phyloP scores from a whole-genome alignment of 2,888 invertebrate species.

The Sarcophaga subvicina region DNA sequence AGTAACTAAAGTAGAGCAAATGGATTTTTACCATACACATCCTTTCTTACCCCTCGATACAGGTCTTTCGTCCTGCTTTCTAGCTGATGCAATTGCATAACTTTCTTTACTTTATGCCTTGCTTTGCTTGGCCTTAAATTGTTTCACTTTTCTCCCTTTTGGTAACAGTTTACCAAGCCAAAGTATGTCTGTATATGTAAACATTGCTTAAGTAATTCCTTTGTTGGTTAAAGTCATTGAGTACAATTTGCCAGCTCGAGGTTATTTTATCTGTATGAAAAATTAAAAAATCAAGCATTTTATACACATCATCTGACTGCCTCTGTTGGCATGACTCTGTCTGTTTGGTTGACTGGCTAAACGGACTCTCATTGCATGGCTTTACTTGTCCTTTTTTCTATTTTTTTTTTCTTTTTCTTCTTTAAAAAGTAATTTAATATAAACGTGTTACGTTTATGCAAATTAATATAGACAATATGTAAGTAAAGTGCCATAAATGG shows the following conservation, averaged over 20 bases:
- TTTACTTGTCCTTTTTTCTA: not conserved
- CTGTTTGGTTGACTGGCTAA: not conserved
- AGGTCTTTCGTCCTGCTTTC: not conserved
- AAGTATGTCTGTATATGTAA: slow-evolving; percentile 16
- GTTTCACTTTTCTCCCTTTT: not conserved
- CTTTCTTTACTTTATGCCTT: not conserved
- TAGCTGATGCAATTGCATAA: slow-evolving; percentile 3
- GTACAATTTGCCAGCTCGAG: slow-evolving; percentile 78
- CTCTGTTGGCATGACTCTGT: not conserved
- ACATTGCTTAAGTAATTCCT: slow-evolving; percentile 61
- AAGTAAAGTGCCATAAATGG: not conserved
- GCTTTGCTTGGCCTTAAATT: too few species aligned
- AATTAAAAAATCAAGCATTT: slow-evolving; percentile 60
- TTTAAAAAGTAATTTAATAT: not conserved
- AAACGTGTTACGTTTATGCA: slow-evolving; percentile 30
- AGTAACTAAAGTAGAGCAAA: slow-evolving; percentile 56
- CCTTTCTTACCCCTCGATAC: not conserved
- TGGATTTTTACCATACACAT: slow-evolving; percentile 23
- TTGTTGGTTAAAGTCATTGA: slow-evolving; percentile 67
- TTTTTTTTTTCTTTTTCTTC: slow-evolving; percentile 4
- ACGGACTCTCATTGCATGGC: not conserved
- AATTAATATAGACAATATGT: slow-evolving; percentile 17
- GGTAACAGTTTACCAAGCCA: slow-evolving; percentile 4
- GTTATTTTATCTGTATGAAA: slow-evolving; percentile 73
- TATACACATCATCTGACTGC: slow-evolving; percentile 53